Evolutionary conservation across 2,888 invertebrate species (phyloP).

Genomic region (Portevinia maculata): DNA sequence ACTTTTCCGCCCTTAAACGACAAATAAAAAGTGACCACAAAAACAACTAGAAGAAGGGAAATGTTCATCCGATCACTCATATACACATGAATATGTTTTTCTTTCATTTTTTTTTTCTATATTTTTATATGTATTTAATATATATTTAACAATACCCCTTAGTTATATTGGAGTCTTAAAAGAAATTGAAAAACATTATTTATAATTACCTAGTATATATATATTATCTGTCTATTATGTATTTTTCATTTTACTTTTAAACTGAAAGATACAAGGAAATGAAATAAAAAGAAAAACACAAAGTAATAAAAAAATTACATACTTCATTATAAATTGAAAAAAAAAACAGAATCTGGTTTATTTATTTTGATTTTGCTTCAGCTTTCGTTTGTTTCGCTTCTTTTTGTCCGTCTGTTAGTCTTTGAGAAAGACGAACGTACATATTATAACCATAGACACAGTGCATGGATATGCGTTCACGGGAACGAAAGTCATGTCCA

Average conservation of each 20-base stretch:
- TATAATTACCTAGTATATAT: constrained; percentile 59
- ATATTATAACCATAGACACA: too few relatives aligned
- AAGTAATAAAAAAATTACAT: constrained; percentile 1
- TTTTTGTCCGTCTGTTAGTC: too few relatives aligned
- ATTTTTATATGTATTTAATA: constrained; percentile 57
- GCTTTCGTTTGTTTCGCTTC: background rate
- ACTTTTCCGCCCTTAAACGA: constrained; percentile 58
- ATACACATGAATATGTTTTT: constrained; percentile 7
- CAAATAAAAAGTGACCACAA: constrained; percentile 1
- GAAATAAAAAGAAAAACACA: constrained; percentile 50
- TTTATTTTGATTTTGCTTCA: background rate
- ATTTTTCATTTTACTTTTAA: constrained; percentile 60
- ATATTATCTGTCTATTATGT: constrained; percentile 38
- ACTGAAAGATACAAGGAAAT: constrained; percentile 48
- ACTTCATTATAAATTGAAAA: constrained; percentile 3
- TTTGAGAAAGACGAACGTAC: too few relatives aligned
- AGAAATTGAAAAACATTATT: constrained; percentile 59
- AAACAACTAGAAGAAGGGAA: constrained; percentile 3
- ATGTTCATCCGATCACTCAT: constrained; percentile 52
- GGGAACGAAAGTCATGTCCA: too few relatives aligned
- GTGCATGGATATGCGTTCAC: too few relatives aligned
- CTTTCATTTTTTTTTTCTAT: constrained; percentile 48
- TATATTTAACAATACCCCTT: constrained; percentile 23
- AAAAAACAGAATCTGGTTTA: background rate
- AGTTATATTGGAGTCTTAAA: constrained; percentile 58